A percentile compares a stretch with the other conserved stretches of the same genome.
Conservation (phyloP, 2,888 invertebrate species). For the Drosophila robusta region DNA sequence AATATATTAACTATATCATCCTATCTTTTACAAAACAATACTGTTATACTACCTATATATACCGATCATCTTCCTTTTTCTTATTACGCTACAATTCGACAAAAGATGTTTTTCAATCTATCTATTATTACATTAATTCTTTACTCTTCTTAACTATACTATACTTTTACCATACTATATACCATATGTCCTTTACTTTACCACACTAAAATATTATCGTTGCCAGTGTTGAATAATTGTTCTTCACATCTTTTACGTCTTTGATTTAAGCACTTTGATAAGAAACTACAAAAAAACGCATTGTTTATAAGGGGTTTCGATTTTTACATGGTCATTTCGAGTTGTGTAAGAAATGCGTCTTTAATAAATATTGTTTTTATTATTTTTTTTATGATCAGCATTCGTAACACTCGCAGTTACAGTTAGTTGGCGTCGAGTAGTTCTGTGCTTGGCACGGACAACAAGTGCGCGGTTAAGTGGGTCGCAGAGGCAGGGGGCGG, state of each 20-base stretch:
- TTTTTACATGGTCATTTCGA: slow-evolving; percentile 36
- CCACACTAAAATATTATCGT: not conserved
- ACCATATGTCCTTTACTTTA: too few relatives aligned
- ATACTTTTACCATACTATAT: too few relatives aligned
- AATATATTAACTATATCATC: too few relatives aligned
- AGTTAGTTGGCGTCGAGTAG: slow-evolving; percentile 11
- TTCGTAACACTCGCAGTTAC: slow-evolving; percentile 21
- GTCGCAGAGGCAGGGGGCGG: not conserved
- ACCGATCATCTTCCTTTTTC: too few relatives aligned
- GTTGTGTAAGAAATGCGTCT: slow-evolving; percentile 74
- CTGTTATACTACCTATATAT: too few relatives aligned
- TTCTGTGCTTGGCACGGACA: slow-evolving; percentile 3
- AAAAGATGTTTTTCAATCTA: too few relatives aligned
- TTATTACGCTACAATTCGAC: too few relatives aligned
- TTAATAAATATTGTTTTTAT: slow-evolving; percentile 52
- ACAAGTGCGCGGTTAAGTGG: slow-evolving; percentile 20
- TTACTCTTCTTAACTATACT: too few relatives aligned
- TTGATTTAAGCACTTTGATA: slow-evolving; percentile 26
- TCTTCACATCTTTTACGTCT: not conserved
- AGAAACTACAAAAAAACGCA: slow-evolving; percentile 25
- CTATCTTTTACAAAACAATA: too few relatives aligned
- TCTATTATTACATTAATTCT: too few relatives aligned
- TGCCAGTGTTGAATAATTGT: slow-evolving; percentile 1
- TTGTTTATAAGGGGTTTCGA: slow-evolving; percentile 1
- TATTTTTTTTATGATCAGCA: slow-evolving; percentile 20